phyloP scores from a whole-genome alignment of 2,888 invertebrate species.

The Slavum lentiscoides region DNA sequence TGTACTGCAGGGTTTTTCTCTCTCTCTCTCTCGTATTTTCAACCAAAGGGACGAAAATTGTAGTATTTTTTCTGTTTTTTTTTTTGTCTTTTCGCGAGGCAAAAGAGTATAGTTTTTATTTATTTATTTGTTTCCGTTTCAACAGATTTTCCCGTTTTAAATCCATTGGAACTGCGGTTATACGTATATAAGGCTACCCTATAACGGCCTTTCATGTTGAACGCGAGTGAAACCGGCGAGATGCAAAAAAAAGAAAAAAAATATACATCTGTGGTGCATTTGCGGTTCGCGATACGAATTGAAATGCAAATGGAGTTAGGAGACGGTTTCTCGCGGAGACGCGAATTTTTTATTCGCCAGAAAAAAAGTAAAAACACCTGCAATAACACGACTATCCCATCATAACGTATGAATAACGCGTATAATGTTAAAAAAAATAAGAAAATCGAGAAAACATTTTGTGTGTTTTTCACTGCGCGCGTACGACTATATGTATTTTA shows the following conservation, averaged over 20 bases:
- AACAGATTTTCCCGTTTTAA: slow-evolving; percentile 10
- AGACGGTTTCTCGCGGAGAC: not conserved
- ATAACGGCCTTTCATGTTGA: slow-evolving; percentile 15
- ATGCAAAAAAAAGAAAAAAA: not conserved
- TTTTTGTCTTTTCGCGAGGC: too few relatives aligned
- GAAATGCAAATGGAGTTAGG: slow-evolving; percentile 11
- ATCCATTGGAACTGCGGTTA: not conserved
- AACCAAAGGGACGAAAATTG: too few relatives aligned
- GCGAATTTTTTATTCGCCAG: not conserved
- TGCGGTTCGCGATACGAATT: not conserved
- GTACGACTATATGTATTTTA: too few relatives aligned
- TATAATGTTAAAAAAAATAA: too few relatives aligned
- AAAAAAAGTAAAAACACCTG: not conserved
- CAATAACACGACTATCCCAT: too few relatives aligned
- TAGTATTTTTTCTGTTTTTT: too few relatives aligned
- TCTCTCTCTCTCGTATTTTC: too few relatives aligned
- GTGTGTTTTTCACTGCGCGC: too few relatives aligned
- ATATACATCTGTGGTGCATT: not conserved
- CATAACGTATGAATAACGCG: too few relatives aligned
- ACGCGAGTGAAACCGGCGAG: not conserved
- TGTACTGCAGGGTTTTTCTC: too few relatives aligned
- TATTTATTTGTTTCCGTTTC: slow-evolving; percentile 13
- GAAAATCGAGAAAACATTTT: too few relatives aligned
- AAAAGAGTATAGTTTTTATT: not conserved
- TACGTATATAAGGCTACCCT: too few relatives aligned